Evolutionary conservation across 35 echinoderm and acorn worm species (phyloP).

Genomic region (Acanthaster planci): DNA sequence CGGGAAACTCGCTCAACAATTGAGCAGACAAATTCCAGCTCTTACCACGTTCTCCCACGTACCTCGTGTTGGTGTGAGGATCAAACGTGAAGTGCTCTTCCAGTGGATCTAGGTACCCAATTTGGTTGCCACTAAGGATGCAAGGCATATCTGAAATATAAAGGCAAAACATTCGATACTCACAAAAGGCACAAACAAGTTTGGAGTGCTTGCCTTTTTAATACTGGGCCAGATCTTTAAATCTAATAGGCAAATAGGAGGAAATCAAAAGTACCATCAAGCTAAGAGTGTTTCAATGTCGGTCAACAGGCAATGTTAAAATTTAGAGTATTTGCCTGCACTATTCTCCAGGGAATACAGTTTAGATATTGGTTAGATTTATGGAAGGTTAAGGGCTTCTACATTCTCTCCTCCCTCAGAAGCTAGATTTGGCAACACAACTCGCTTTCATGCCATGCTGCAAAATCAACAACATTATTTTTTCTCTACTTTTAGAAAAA

Average conservation of each 20-base stretch:
- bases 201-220: background rate
- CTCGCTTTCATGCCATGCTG: too few species aligned
- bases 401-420: too few species aligned
- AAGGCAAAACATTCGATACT: background rate
- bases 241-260: background rate
- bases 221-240: background rate
- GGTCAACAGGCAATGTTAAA: background rate
- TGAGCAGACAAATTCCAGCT: background rate
- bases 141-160: conserved; percentile 59
- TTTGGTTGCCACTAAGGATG: conserved; percentile 43
- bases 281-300: background rate
- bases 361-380: too few species aligned
- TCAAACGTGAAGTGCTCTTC: conserved; percentile 41
- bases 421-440: too few species aligned
- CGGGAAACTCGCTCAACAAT: background rate
- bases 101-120: conserved; percentile 59
- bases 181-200: background rate
- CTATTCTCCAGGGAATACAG: too few species aligned
- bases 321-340: too few species aligned
- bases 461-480: too few species aligned
- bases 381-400: too few species aligned
- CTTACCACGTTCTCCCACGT: background rate
- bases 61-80: background rate
- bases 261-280: background rate
- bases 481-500: too few species aligned